Evolutionary conservation across 1,140 invertebrate species (phyloP).

Genomic region (Triops longicaudatus): DNA sequence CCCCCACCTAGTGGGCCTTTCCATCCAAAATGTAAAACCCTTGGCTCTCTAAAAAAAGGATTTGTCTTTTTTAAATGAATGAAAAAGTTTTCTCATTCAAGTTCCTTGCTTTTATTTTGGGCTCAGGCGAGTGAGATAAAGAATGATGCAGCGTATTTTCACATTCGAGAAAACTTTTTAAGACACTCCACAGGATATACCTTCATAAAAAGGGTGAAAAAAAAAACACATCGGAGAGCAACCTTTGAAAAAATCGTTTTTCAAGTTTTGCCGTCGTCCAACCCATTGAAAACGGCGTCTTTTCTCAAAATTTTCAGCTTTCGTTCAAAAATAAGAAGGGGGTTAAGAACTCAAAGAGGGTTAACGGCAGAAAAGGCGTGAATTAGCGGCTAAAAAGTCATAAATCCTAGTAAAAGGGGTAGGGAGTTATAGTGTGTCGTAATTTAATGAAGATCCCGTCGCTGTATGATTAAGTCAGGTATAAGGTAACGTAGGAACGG

Average conservation of each 20-base stretch:
- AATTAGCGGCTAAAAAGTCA: conserved; percentile 12
- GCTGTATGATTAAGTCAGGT: conserved; percentile 15
- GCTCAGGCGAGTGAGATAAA: background rate
- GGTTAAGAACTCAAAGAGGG: background rate
- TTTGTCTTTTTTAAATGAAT: conserved; percentile 4
- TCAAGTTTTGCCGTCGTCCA: too few relatives aligned
- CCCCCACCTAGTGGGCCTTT: too few relatives aligned
- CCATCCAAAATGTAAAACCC: background rate
- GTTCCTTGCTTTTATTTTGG: background rate
- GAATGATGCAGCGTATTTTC: conserved; percentile 6
- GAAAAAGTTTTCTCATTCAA: conserved; percentile 6
- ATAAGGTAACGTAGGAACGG: background rate
- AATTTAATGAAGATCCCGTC: conserved; percentile 15
- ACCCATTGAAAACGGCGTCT: too few relatives aligned
- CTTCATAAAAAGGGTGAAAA: too few relatives aligned
- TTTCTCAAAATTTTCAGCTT: too few relatives aligned
- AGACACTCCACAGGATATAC: too few relatives aligned
- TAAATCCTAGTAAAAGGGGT: background rate
- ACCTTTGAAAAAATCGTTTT: too few relatives aligned
- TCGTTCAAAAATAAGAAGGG: background rate
- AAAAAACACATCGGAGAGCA: too few relatives aligned
- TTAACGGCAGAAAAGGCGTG: background rate
- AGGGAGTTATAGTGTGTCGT: background rate
- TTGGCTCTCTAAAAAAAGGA: background rate
- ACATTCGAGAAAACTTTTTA: background rate